Base-by-base conservation (phyloP, 1,140 invertebrate species). In the Lerema accius region DNA sequence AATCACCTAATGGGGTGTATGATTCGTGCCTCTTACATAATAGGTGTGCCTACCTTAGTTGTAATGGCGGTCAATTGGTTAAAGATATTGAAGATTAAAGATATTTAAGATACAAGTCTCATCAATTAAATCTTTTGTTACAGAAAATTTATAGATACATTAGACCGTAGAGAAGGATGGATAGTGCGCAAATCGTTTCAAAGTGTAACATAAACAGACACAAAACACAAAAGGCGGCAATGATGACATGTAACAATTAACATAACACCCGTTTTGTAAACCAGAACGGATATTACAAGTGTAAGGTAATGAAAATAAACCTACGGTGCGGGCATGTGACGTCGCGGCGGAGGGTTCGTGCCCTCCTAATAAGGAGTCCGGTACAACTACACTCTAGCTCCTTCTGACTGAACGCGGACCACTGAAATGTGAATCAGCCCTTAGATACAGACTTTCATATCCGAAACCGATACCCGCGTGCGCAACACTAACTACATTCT, bases 351-450 rank as follows among this genome's bases (percentile, higher is more conserved):
- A 89, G 88, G 83, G 72, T 76, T 74, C 56, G 71, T 64, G 78
- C 61, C 85, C 86, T 84, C 84, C 86, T 87, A 71, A 80, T 71
- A 72, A 62, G 66, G 5, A 75, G 79, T 78, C 84, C 73, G 62
- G 71, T 67, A 72, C 55, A 65, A 81, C 67, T 90, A 90, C 67
- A 90, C 71, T 86, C 78, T 86, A 83, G 88, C 88, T 73, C 86
- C 87, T 56, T 69, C 72, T 65, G 88, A 86, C 73, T 89, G 86
- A 70, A 89, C 74, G 81, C 71, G 82, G 82, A 86, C 68, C 76
- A 89, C 88, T 90, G 88, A 88, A 89, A 90, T 71, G 86, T 89
- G 71, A 86, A 89, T 76, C 78, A 72, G 66, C 65, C 63, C 86
- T 90, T 88, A 89, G 71, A 69, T 79, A 75, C 50, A 69, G 35